These are phyloP conservation scores for Platynereis dumerilii DNA, from an alignment of 2,888 invertebrate genomes.

Conservation along the genomic window DNA sequence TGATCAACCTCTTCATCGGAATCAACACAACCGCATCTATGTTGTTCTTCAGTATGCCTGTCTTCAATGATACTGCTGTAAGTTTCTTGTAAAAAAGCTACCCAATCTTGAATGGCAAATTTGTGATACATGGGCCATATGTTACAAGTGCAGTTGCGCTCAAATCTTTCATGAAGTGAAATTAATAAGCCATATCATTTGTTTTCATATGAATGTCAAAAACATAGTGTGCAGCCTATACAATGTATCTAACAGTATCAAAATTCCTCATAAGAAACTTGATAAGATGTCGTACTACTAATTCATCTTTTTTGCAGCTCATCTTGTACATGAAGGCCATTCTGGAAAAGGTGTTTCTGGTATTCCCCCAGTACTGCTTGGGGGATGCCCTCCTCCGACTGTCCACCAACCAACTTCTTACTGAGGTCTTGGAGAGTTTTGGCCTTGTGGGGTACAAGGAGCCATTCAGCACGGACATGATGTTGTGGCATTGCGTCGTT, in stretches of 20 bases:
- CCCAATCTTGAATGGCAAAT: too few species aligned
- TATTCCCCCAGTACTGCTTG: slow-evolving; percentile 61
- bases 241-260: too few species aligned
- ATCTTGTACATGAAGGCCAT: slow-evolving; percentile 5
- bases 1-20: slow-evolving; percentile 59
- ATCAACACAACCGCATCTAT: slow-evolving; percentile 50
- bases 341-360: slow-evolving; percentile 43
- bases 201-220: too few species aligned
- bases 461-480: slow-evolving; percentile 57
- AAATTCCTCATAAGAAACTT: too few species aligned
- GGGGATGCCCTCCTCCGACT: slow-evolving; percentile 60
- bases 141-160: too few species aligned
- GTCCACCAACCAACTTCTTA: slow-evolving; percentile 57
- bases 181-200: too few species aligned
- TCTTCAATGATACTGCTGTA: slow-evolving; percentile 16
- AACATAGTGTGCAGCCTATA: too few species aligned
- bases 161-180: too few species aligned
- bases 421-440: slow-evolving; percentile 57
- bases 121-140: too few species aligned
- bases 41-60: slow-evolving; percentile 39
- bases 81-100: background rate
- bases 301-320: slow-evolving; percentile 17
- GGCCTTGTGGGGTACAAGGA: slow-evolving; percentile 55
- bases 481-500: slow-evolving; percentile 56
- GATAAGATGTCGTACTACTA: too few species aligned